These are phyloP conservation scores for Drosophila prostipennis DNA, from an alignment of 2,888 invertebrate genomes.

Conservation along the genomic window DNA sequence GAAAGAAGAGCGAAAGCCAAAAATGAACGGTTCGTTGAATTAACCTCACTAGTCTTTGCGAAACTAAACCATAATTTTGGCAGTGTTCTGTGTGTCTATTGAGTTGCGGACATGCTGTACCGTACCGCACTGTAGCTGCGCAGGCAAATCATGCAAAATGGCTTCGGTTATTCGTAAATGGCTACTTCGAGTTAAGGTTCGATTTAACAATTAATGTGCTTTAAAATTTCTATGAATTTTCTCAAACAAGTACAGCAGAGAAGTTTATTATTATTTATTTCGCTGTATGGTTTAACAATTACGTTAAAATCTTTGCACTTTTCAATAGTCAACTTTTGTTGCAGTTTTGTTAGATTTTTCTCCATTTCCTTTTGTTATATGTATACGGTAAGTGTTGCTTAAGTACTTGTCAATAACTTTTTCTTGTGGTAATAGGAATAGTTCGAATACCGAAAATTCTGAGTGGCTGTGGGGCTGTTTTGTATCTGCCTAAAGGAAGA, in stretches of 20 bases:
- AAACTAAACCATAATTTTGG: slow-evolving; percentile 31
- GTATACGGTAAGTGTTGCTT: slow-evolving; percentile 33
- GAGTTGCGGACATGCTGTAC: slow-evolving; percentile 9
- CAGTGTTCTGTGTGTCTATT: slow-evolving; percentile 35
- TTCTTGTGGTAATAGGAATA: slow-evolving; percentile 38
- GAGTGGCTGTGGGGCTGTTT: slow-evolving; percentile 3
- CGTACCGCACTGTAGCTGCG: slow-evolving; percentile 11
- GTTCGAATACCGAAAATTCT: slow-evolving; percentile 26
- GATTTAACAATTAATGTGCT: slow-evolving; percentile 62
- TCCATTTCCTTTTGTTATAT: slow-evolving; percentile 29
- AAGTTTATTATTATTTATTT: slow-evolving; percentile 53
- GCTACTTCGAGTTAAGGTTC: slow-evolving; percentile 18
- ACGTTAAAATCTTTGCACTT: slow-evolving; percentile 78
- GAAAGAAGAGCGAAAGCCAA: slow-evolving; percentile 19
- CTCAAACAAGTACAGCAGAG: slow-evolving; percentile 75
- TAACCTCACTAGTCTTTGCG: slow-evolving; percentile 25
- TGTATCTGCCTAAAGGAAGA: slow-evolving; percentile 8
- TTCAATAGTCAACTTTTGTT: slow-evolving; percentile 73
- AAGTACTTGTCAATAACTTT: slow-evolving; percentile 21
- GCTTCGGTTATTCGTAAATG: slow-evolving; percentile 8
- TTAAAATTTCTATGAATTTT: slow-evolving; percentile 65
- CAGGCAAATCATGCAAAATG: slow-evolving; percentile 25
- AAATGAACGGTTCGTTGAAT: slow-evolving; percentile 33
- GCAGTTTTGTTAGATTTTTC: slow-evolving; percentile 49
- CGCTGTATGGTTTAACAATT: slow-evolving; percentile 80